A percentile compares a stretch with the other conserved stretches of the same genome.
Evolutionary conservation across 2,113 vertebrate species (phyloP).

Genomic region (Rhadina sibilatrix): DNA sequence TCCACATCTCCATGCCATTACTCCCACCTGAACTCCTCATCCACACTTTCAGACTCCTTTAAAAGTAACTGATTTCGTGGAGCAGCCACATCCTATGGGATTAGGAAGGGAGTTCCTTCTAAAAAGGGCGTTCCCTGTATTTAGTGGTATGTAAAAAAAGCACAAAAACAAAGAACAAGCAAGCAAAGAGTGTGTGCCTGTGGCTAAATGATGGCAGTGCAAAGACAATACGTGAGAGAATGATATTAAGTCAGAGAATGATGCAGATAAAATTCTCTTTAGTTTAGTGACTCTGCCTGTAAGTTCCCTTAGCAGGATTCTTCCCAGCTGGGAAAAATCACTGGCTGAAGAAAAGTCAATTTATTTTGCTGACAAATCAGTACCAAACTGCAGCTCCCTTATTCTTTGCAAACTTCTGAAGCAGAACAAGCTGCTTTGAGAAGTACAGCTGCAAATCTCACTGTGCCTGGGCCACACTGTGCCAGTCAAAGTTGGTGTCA

Average conservation of each 20-base stretch:
- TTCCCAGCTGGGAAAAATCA: not conserved
- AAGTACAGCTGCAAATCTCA: not conserved
- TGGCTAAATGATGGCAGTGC: not conserved
- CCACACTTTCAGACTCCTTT: not conserved
- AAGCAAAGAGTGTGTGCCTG: not conserved
- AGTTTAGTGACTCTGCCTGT: not conserved
- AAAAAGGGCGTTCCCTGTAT: not conserved
- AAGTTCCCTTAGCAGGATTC: not conserved
- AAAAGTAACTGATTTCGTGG: not conserved
- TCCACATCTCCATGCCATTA: not conserved
- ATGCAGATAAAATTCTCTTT: not conserved
- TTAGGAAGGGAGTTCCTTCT: conserved; percentile 40
- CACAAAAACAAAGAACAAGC: not conserved
- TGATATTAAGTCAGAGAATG: not conserved
- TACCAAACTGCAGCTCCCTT: not conserved
- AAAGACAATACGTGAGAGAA: not conserved
- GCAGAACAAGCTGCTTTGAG: not conserved
- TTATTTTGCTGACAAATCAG: not conserved
- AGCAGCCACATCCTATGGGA: not conserved
- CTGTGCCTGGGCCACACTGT: not conserved
- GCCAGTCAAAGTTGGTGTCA: not conserved
- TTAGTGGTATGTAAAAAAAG: not conserved
- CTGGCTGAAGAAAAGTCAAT: not conserved
- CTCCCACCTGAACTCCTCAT: conserved; percentile 69
- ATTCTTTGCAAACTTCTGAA: not conserved